These are phyloP conservation scores for Malacoctenus gilli DNA, from an alignment of 2,797 vertebrate species.

Conservation along the genomic window DNA sequence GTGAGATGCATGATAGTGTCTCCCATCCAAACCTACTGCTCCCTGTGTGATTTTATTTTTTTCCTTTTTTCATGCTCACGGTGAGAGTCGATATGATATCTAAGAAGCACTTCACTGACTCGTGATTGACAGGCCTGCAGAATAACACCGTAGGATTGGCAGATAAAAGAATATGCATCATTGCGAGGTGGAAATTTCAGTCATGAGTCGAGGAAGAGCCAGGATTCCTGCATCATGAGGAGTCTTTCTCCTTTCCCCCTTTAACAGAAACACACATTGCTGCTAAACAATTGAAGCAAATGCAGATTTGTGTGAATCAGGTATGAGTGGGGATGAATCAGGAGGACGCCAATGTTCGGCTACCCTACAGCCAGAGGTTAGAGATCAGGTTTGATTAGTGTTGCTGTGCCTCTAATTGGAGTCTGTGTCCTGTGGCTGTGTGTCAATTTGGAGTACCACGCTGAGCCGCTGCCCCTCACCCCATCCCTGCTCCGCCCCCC, in stretches of 20 bases:
- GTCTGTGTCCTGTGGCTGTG: conserved; percentile 69
- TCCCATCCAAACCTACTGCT: conserved; percentile 29
- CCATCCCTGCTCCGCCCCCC: conserved; percentile 43
- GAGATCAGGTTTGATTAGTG: conserved; percentile 77
- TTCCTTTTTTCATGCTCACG: conserved; percentile 22
- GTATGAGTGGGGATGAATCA: conserved; percentile 9
- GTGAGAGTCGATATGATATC: conserved; percentile 59
- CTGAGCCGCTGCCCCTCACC: conserved; percentile 45
- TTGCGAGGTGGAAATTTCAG: conserved; percentile 55
- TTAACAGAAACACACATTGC: neutral
- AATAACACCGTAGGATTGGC: conserved; percentile 54
- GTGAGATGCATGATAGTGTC: conserved; percentile 48
- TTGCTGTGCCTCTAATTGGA: conserved; percentile 73
- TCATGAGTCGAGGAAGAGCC: conserved; percentile 61
- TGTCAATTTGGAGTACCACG: conserved; percentile 62
- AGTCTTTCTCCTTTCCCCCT: too few species aligned
- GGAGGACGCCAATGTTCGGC: conserved; percentile 25
- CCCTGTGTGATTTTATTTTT: too few species aligned
- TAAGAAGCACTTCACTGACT: conserved; percentile 54
- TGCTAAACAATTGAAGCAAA: conserved; percentile 7
- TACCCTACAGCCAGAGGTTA: conserved; percentile 62
- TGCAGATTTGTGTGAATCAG: conserved; percentile 1
- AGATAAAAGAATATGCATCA: conserved; percentile 71
- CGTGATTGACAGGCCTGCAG: conserved; percentile 66
- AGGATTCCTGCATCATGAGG: too few species aligned